phyloP scores from a whole-genome alignment of 2,888 invertebrate genomes.

The Orthosia incerta region DNA sequence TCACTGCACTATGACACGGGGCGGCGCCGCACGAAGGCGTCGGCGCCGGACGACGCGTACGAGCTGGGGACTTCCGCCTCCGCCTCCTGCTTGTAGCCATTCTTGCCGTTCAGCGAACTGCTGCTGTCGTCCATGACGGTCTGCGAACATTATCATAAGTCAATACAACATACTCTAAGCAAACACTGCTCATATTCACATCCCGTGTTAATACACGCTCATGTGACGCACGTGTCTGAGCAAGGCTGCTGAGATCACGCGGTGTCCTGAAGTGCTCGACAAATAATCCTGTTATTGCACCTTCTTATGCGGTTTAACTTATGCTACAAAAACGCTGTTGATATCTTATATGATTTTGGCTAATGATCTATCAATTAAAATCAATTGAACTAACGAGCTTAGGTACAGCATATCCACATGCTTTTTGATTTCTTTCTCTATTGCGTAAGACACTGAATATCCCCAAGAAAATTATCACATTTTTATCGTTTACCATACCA shows the following conservation, averaged over 20 bases:
- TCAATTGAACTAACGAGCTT: not conserved
- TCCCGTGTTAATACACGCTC: constrained; percentile 42
- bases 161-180: constrained; percentile 15
- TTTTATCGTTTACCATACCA: not conserved
- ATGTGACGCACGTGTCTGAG: constrained; percentile 37
- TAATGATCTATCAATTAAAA: not conserved
- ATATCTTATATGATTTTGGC: not conserved
- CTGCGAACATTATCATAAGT: constrained; percentile 82
- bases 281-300: constrained; percentile 59
- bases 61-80: constrained; percentile 86
- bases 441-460: not conserved
- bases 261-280: constrained; percentile 49
- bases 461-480: not conserved
- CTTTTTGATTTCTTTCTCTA: not conserved
- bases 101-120: constrained; percentile 78
- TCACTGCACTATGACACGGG: constrained; percentile 75
- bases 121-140: constrained; percentile 91
- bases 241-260: constrained; percentile 35
- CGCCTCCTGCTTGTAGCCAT: constrained; percentile 86
- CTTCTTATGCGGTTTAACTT: constrained; percentile 8
- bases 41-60: constrained; percentile 86
- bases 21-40: constrained; percentile 87
- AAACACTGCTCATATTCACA: constrained; percentile 10
- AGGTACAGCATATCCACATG: not conserved
- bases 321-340: constrained; percentile 13